phyloP scores from a whole-genome alignment of 2,888 invertebrate species.

The Rhagonycha lutea region DNA sequence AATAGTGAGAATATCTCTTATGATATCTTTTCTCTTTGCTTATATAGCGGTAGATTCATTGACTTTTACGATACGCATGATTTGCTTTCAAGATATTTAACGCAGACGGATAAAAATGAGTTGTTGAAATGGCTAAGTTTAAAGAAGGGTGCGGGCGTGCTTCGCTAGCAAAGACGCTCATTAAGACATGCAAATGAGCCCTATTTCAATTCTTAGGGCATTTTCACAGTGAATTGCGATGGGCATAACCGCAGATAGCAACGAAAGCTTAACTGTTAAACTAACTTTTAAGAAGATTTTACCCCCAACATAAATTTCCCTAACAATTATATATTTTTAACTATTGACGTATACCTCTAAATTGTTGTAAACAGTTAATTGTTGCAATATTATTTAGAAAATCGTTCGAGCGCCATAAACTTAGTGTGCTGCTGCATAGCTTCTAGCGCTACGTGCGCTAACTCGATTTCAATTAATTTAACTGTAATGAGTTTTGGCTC shows the following conservation, averaged over 20 bases:
- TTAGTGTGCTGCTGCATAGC: slow-evolving; percentile 23
- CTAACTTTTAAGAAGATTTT: slow-evolving; percentile 12
- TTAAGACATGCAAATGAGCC: slow-evolving; percentile 55
- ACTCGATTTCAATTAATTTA: slow-evolving; percentile 37
- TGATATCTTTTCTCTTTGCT: slow-evolving; percentile 27
- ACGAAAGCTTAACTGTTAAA: slow-evolving; percentile 26
- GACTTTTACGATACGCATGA: slow-evolving; percentile 34
- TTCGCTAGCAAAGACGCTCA: slow-evolving; percentile 53
- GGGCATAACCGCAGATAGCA: slow-evolving; percentile 41
- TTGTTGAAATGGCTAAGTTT: slow-evolving; percentile 45
- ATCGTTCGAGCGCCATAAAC: slow-evolving; percentile 27
- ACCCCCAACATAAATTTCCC: not conserved
- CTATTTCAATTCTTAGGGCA: slow-evolving; percentile 54
- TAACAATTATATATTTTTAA: not conserved
- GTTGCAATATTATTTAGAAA: slow-evolving; percentile 28
- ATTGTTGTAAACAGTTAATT: slow-evolving; percentile 27
- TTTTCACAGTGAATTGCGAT: slow-evolving; percentile 51
- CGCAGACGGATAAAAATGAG: slow-evolving; percentile 46
- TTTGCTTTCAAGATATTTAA: slow-evolving; percentile 44
- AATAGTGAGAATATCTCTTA: slow-evolving; percentile 36
- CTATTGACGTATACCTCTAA: not conserved
- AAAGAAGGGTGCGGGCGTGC: slow-evolving; percentile 46
- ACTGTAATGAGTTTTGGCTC: slow-evolving; percentile 33
- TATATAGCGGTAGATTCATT: slow-evolving; percentile 21
- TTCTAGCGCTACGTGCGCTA: slow-evolving; percentile 32